Base-by-base conservation (phyloP, 2,113 vertebrate genomes). In the Tachuris rubrigastra region DNA sequence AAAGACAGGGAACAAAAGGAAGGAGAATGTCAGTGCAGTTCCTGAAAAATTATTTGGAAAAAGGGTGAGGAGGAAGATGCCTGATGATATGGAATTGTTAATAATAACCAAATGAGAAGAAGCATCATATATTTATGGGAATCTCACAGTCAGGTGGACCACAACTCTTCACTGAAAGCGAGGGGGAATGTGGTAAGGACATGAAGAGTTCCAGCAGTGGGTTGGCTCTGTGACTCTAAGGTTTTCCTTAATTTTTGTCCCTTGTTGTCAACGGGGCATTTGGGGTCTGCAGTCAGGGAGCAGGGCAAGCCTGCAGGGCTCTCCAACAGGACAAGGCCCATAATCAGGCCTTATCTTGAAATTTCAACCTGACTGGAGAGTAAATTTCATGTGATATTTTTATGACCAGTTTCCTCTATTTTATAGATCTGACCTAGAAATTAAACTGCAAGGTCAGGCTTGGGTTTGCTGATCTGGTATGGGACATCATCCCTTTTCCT, bases 61-160 rank as follows among this genome's bases (percentile, higher is more conserved):
- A 84, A 65, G 21, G 37, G 10, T 52, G 59, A 83, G 39, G 41
- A 77, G 41, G 68, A 42, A 56, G n/a, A 35, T 87, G 69, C 71
- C 46, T 65, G 68, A 81, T 90, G 66, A 53, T 85, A 75, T 37
- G 72, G 89, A 88, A 85, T 90, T 88, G 79, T 83, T 95, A 63
- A 88, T 72, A 47, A 55, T 55, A 85, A 49, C 35, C 44, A 72
- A 67, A 68, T 25, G 46, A 72, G 87, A 85, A 63, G 12, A 30
- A 59, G 39, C 47, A 50, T 72, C n/a, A 37, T 31, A 84, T 76
- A 18, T 18, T 28, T 55, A 17, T 25, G 39, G 47, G 71, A 75
- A 44, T 58, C 49, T 55, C 0, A 0, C 31, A 69, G 44, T 44
- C 14, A 33, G 66, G 62, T 44, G 53, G 39, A 31, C 18, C 50